Evolutionary conservation across 2,888 invertebrate genomes (phyloP), one percentile per base, ranked within the genome.

Genomic region (Hypomecis punctinalis): DNA sequence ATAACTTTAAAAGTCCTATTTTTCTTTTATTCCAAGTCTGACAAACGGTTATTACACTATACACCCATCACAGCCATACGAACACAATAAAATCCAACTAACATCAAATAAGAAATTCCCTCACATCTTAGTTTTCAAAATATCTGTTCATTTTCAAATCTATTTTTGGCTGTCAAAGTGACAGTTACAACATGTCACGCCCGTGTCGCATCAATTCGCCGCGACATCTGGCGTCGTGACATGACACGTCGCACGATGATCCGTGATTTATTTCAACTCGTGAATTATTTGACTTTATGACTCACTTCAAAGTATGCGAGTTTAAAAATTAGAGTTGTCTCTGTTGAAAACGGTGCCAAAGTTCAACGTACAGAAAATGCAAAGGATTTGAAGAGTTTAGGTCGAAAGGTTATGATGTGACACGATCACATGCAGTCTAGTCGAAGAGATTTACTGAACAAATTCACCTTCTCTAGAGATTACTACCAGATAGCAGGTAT

Each of bases 161-260:
- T 56, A 56, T 56, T 56, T 56, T 46, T 39, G 39, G 46, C 13
- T 47, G 56, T 56, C 56, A 56, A 56, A 56, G 39, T 56, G 56
- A 56, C 56, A 56, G 56, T 47, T 39, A 56, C 56, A 56, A 40
- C 55, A 46, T 56, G 56, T 47, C 43, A 54, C 56, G 56, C 56
- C 8, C 56, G 37, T 39, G 56, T 56, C 56, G 39, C 54, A 54
- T 54, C 54, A 54, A 54, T 52, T 54, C 54, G 43, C 43, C 43
- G 43, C 33, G 56, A 56, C 47, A 56, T 47, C 56, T 56, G 56
- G 56, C 47, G 47, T 39, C 47, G 33, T 9, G 46, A 46, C 55
- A 51, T 51, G 43, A 45, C 55, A 48, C 39, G 55, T 55, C 36
- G 36, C 45, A 54, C 52, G 54, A 54, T 54, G 55, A 55, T 55